Base-by-base conservation (phyloP, 2,888 invertebrate species). In the Diplazon laetatorius region DNA sequence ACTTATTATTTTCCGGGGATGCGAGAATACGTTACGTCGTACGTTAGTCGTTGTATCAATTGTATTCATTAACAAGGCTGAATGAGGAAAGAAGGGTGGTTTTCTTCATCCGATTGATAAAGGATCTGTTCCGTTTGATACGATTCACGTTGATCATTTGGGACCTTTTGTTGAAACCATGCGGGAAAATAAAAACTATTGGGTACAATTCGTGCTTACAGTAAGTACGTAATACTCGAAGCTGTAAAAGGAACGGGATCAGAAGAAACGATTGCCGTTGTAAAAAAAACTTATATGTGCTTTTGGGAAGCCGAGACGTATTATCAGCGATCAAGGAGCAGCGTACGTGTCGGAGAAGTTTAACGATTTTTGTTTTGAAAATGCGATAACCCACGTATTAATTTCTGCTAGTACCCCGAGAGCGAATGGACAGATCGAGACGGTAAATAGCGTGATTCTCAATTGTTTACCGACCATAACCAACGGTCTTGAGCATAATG, bases 381-480 rank as follows among this genome's bases (percentile, higher is more conserved):
- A 44, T 16, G 44, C n/a, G 14, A 44, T 44, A 1, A 14, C 14
- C 3, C 44, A 44, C 14, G 44, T 44, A 3, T 1, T 14, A n/a
- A 44, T 44, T 44, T n/a, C 44, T 12, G 16, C 44, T 4, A 3
- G 44, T 44, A 14, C 18, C 3, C 48, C 18, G 22, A 14, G 44
- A 55, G 83, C 85, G 0, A 88, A 87, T 70, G 87, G 87, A 22
- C 82, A 84, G 37, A 75, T 85, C 0, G 85, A 85, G 60, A 55
- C 81, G 35, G 25, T 82, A 0, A 85, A 85, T 57, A 65, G 69
- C 10, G 69, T 52, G 10, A 60, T 70, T 16, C n/a, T 25, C 1
- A 60, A 20, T 39, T 42, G 70, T 69, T 42, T 87, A 22, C 59
- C 84, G 22, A 82, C 84, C 1, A 72, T 44, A 52, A 35, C 12